These are phyloP conservation scores for Malthinus seriepunctatus DNA, from an alignment of 2,888 invertebrate species.

Conservation along the genomic window DNA sequence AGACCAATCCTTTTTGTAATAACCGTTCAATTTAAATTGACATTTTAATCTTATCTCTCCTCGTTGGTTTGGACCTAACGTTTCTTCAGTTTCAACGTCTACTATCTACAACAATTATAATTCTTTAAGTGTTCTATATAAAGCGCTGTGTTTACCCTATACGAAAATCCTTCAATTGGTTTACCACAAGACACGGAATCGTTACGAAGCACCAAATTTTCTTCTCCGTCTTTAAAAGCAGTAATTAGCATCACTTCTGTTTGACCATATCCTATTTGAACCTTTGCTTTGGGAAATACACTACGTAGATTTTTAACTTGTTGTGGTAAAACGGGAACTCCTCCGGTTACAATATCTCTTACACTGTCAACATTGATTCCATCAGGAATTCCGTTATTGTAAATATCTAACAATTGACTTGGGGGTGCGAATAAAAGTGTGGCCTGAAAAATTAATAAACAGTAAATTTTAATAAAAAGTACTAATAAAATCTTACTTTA, in stretches of 20 bases:
- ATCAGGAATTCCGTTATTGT: not conserved
- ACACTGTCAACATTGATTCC: constrained; percentile 36
- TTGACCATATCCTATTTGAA: constrained; percentile 45
- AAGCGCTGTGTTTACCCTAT: constrained; percentile 38
- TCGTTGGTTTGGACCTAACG: constrained; percentile 53
- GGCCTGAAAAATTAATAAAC: constrained; percentile 38
- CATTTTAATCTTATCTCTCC: constrained; percentile 60
- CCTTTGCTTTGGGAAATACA: constrained; percentile 45
- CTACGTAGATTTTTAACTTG: constrained; percentile 41
- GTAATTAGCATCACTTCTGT: constrained; percentile 44
- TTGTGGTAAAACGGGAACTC: constrained; percentile 39
- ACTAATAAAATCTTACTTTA: constrained; percentile 12
- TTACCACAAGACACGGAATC: constrained; percentile 43
- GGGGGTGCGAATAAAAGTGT: constrained; percentile 40
- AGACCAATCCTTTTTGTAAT: constrained; percentile 46
- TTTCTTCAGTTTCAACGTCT: constrained; percentile 55
- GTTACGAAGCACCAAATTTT: constrained; percentile 39
- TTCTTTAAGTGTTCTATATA: not conserved
- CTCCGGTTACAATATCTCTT: constrained; percentile 39
- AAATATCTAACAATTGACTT: constrained; percentile 18
- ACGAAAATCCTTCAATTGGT: constrained; percentile 39
- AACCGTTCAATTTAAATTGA: constrained; percentile 49
- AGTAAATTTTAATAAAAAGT: not conserved
- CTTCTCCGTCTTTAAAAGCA: constrained; percentile 39
- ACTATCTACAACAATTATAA: constrained; percentile 48